phyloP scores from a whole-genome alignment of 2,888 invertebrate genomes.

The Chalcis sispes region DNA sequence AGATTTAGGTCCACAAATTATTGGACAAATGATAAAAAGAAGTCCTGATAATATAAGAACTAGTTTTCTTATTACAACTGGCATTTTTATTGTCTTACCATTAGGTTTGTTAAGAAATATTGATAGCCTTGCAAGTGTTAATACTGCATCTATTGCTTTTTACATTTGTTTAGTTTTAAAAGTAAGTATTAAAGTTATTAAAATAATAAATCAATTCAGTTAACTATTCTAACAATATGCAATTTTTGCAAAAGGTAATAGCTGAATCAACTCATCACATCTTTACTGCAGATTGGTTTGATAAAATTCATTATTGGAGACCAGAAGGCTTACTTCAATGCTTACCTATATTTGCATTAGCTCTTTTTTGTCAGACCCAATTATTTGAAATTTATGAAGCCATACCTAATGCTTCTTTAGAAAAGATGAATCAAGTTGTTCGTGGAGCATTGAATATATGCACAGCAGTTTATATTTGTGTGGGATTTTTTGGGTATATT shows the following conservation, averaged over 20 bases:
- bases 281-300: constrained; percentile 84
- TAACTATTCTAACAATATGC: constrained; percentile 9
- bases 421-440: constrained; percentile 92
- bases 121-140: constrained; percentile 91
- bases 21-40: constrained; percentile 86
- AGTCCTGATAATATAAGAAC: constrained; percentile 83
- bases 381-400: constrained; percentile 95
- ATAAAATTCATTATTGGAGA: constrained; percentile 86
- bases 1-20: constrained; percentile 94
- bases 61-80: constrained; percentile 84
- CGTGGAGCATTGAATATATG: constrained; percentile 94
- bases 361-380: constrained; percentile 97
- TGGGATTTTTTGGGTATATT: constrained; percentile 95
- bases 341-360: constrained; percentile 97
- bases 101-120: constrained; percentile 92
- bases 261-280: constrained; percentile 87
- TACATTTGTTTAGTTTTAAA: constrained; percentile 92
- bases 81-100: constrained; percentile 90
- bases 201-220: too few relatives aligned
- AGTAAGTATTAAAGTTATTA: constrained; percentile 77
- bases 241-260: constrained; percentile 81
- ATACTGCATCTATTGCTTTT: constrained; percentile 93
- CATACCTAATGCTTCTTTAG: constrained; percentile 89
- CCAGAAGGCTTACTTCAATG: constrained; percentile 92
- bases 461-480: constrained; percentile 91